Base-by-base conservation (phyloP, 2,113 vertebrate species). In the Ameiurus melas region DNA sequence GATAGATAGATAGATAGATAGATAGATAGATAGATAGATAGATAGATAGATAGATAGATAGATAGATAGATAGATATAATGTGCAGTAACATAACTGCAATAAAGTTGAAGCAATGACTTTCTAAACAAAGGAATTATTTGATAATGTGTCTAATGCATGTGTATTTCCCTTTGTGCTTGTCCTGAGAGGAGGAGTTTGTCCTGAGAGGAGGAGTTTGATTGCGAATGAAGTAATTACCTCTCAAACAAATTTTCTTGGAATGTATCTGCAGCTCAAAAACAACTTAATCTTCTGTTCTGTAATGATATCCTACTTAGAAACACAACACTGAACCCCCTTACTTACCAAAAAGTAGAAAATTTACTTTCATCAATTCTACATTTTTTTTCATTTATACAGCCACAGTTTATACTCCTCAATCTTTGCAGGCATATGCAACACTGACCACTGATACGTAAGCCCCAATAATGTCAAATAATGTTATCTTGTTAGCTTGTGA, bases 401-500 rank as follows among this genome's bases (percentile, higher is more conserved):
- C 68, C n/a, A 16, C 55, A 62, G 47, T 55, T 86, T 51, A 33
- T 25, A 25, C n/a, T 86, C 3, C 39, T 78, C 73, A 62, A 53
- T 66, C 39, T 33, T 64, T 53, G 43, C 66, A 25, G 62, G 20
- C 39, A 71, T 70, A 66, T 20, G 78, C 47, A 81, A 70, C 30
- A n/a, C 77, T 87, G 62, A 57, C n/a, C 20, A 57, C 30, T 27
- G 77, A 81, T 81, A n/a, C n/a, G n/a, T n/a, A 81, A 81, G 62
- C 39, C 20, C 51, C 3, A 68, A 36, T 33, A 39, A 36, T 68
- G 30, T 58, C 36, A 57, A 60, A 82, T 82, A 82, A 60, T 60
- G 12, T 55, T 68, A 81, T 79, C n/a, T 66, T 53, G 30, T 55
- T 82, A 57, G 22, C 77, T 27, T 53, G 58, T 82, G 47, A 39